phyloP scores from a whole-genome alignment of 2,113 vertebrate genomes.

The Brachypodius melanocephalos region DNA sequence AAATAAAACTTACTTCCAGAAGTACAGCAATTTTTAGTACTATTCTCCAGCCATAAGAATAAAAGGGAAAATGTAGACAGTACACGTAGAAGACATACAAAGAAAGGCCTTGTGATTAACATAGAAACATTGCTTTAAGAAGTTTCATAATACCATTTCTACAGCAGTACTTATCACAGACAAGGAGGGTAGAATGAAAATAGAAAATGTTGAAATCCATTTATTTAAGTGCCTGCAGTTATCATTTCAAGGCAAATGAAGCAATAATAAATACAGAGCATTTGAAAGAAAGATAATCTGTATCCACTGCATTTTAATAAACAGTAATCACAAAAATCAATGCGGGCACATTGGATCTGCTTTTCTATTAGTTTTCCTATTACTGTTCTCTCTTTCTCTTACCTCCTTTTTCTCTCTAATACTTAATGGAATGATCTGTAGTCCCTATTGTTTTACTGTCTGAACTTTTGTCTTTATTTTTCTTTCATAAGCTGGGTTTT shows the following conservation, averaged over 20 bases:
- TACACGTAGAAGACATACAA: neutral
- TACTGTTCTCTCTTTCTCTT: constrained; percentile 22
- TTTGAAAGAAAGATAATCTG: constrained; percentile 63
- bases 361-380: constrained; percentile 47
- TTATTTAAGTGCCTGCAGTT: constrained; percentile 59
- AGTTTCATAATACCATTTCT: constrained; percentile 23
- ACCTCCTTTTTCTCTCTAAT: neutral
- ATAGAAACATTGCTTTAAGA: constrained; percentile 2
- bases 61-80: neutral
- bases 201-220: constrained; percentile 23
- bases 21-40: neutral
- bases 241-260: constrained; percentile 54
- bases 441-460: neutral
- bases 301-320: constrained; percentile 44
- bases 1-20: neutral
- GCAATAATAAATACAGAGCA: constrained; percentile 61
- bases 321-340: constrained; percentile 58
- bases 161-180: neutral
- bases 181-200: neutral
- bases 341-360: neutral
- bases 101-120: constrained; percentile 32
- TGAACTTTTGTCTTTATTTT: constrained; percentile 26
- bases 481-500: constrained; percentile 31
- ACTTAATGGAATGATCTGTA: neutral
- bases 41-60: neutral